Evolutionary conservation across 2,113 vertebrate genomes (phyloP).

Genomic region (Gallinago media): DNA sequence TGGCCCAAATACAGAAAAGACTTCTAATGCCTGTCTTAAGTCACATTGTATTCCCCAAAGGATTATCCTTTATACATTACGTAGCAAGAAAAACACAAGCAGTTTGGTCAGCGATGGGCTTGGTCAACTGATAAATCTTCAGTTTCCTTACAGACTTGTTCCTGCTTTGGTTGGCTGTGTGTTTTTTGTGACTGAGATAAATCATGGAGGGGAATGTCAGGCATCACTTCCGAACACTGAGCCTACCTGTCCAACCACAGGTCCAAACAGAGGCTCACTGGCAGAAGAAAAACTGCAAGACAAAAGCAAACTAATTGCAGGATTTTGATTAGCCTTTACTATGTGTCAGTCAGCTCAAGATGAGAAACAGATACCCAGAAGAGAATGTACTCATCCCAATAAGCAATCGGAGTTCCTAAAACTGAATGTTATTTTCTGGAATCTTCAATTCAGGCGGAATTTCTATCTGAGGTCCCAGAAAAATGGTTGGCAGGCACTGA

Average conservation of each 20-base stretch:
- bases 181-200: not conserved
- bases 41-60: not conserved
- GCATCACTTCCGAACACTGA: not conserved
- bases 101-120: not conserved
- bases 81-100: not conserved
- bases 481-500: not conserved
- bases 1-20: not conserved
- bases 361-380: not conserved
- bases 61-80: not conserved
- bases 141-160: not conserved
- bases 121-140: not conserved
- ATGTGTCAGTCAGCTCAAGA: not conserved
- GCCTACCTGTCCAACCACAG: not conserved
- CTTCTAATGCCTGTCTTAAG: not conserved
- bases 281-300: not conserved
- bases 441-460: not conserved
- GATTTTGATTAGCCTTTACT: not conserved
- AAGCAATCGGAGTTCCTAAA: slow-evolving; percentile 4
- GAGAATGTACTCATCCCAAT: not conserved
- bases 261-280: not conserved
- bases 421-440: not conserved
- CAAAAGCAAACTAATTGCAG: not conserved
- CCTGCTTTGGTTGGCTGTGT: not conserved
- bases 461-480: not conserved
- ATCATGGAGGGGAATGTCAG: not conserved